Evolutionary conservation across 2,888 invertebrate genomes (phyloP).

Genomic region (Gibbula magus): DNA sequence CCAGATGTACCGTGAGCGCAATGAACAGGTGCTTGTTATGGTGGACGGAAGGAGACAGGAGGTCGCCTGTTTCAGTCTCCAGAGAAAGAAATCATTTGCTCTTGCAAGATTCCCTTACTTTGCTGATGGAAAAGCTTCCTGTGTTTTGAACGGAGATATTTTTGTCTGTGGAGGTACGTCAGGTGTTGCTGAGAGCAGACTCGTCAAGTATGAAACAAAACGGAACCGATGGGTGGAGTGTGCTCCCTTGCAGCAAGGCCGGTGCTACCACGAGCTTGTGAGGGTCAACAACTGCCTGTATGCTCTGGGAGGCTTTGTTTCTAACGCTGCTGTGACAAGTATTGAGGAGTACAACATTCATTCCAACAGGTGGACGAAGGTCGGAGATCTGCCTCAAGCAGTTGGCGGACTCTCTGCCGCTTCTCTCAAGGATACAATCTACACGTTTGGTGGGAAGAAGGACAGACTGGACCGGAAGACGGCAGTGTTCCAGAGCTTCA

Average conservation of each 20-base stretch:
- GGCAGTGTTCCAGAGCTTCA: slow-evolving; percentile 38
- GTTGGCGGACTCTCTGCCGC: slow-evolving; percentile 43
- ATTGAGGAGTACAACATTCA: slow-evolving; percentile 38
- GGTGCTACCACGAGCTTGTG: slow-evolving; percentile 43
- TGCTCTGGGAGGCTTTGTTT: slow-evolving; percentile 41
- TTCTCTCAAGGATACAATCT: slow-evolving; percentile 37
- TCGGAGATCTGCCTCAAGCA: slow-evolving; percentile 38
- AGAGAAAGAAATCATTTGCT: slow-evolving; percentile 42
- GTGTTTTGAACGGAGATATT: slow-evolving; percentile 41
- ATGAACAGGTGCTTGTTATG: slow-evolving; percentile 46
- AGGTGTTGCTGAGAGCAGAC: slow-evolving; percentile 34
- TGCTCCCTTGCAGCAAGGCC: slow-evolving; percentile 33
- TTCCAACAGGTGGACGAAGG: slow-evolving; percentile 28
- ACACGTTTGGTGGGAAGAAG: slow-evolving; percentile 44
- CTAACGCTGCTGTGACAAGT: slow-evolving; percentile 29
- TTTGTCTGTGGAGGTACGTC: slow-evolving; percentile 47
- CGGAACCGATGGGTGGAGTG: slow-evolving; percentile 45
- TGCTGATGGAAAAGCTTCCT: slow-evolving; percentile 48
- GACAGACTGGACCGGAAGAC: slow-evolving; percentile 39
- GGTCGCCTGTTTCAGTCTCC: slow-evolving; percentile 44
- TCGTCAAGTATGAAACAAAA: slow-evolving; percentile 40
- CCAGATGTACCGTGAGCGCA: slow-evolving; percentile 28
- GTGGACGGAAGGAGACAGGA: slow-evolving; percentile 46
- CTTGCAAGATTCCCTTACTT: slow-evolving; percentile 48
- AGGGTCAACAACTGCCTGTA: slow-evolving; percentile 36